Conservation (phyloP, 2,888 invertebrate genomes). For the Drosophila yooni region DNA sequence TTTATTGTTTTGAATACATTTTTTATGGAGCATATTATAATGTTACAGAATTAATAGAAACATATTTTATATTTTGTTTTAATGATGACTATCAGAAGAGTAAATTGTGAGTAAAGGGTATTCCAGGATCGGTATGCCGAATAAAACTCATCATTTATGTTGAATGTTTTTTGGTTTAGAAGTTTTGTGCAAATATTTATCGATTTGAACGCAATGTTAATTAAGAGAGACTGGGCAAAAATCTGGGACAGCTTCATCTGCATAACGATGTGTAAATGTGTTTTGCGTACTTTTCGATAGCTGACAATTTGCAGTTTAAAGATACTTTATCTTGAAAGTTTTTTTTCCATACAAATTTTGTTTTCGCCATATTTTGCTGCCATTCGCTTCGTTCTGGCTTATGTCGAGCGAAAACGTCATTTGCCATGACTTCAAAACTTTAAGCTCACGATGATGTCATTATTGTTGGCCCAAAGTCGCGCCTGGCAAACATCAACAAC, state of each 20-base stretch:
- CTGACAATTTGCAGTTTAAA: conserved; percentile 27
- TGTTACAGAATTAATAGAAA: background rate
- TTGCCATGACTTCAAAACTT: conserved; percentile 73
- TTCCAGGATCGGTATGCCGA: background rate
- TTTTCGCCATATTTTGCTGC: conserved; percentile 17
- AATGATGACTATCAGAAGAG: background rate
- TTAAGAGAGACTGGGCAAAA: conserved; percentile 43
- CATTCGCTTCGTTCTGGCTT: conserved; percentile 28
- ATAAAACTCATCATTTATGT: background rate
- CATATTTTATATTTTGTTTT: background rate
- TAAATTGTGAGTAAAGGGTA: conserved; percentile 4
- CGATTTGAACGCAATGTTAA: conserved; percentile 59
- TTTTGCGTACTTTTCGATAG: conserved; percentile 12
- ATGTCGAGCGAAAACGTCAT: conserved; percentile 62
- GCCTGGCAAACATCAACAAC: conserved; percentile 61
- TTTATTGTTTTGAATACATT: background rate
- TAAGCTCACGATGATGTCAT: conserved; percentile 75
- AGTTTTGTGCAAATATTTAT: conserved; percentile 56
- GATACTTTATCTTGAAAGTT: conserved; percentile 11
- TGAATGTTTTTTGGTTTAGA: conserved; percentile 18
- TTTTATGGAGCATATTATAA: background rate
- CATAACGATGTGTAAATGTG: conserved; percentile 42
- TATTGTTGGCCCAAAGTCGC: conserved; percentile 62
- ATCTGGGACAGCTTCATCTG: conserved; percentile 23
- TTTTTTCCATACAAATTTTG: conserved; percentile 8